These are phyloP conservation scores for Coregonus clupeaformis DNA, from an alignment of 2,113 vertebrate genomes.

Conservation along the genomic window DNA sequence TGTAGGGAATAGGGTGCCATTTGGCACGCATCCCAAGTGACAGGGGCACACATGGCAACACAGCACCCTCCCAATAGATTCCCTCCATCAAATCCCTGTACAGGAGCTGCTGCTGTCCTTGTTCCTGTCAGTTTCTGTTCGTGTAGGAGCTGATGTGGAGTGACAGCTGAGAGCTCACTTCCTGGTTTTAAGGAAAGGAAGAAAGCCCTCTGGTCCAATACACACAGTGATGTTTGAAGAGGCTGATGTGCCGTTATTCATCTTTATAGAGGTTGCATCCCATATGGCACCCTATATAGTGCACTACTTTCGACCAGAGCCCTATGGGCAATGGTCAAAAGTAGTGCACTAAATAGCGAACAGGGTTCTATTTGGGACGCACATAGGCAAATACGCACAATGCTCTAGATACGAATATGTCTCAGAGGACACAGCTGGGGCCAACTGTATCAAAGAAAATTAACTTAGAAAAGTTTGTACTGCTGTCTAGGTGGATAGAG, in stretches of 20 bases:
- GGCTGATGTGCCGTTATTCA: not conserved
- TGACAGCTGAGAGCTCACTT: conserved; percentile 3
- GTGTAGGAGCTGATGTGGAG: not conserved
- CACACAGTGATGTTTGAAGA: not conserved
- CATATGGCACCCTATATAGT: not conserved
- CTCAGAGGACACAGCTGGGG: not conserved
- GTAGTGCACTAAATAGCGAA: too few species aligned
- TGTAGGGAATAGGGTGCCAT: too few species aligned
- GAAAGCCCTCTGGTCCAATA: not conserved
- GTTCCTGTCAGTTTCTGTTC: not conserved
- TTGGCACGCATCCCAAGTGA: too few species aligned
- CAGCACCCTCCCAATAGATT: not conserved
- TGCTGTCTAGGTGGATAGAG: too few species aligned
- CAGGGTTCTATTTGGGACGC: not conserved
- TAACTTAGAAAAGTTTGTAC: too few species aligned
- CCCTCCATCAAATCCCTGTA: not conserved
- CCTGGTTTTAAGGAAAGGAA: not conserved
- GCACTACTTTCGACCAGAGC: too few species aligned
- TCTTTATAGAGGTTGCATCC: not conserved
- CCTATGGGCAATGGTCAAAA: too few species aligned
- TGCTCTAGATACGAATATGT: not conserved
- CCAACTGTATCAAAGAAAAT: not conserved
- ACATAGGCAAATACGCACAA: conserved; percentile 20
- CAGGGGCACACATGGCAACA: not conserved
- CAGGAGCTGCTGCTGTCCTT: not conserved